A percentile compares a stretch with the other conserved stretches of the same genome.
These are phyloP conservation scores for Pempheris klunzingeri DNA, from an alignment of 2,797 vertebrate species.

Conservation along the genomic window DNA sequence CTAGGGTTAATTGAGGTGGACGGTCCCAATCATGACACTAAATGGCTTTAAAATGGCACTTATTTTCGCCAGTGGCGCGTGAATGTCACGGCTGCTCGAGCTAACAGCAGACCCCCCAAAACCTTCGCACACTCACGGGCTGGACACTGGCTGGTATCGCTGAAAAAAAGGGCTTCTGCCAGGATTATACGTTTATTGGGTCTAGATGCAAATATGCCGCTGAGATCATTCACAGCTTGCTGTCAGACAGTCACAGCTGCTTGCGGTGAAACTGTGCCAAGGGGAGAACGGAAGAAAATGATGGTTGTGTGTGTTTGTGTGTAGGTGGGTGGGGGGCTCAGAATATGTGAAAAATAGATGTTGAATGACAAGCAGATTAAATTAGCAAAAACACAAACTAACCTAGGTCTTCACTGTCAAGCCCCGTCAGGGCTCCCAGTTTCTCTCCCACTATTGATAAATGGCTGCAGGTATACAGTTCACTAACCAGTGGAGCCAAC, in stretches of 20 bases:
- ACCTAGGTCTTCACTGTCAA: not conserved
- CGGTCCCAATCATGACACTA: slow-evolving; percentile 65
- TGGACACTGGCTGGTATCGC: slow-evolving; percentile 8
- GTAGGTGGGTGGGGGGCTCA: not conserved
- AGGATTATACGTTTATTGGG: slow-evolving; percentile 60
- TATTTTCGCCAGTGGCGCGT: slow-evolving; percentile 66
- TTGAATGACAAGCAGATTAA: not conserved
- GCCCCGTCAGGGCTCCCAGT: not conserved
- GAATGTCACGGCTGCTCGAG: slow-evolving; percentile 69
- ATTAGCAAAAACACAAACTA: not conserved
- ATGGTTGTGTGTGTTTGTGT: slow-evolving; percentile 15
- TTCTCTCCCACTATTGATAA: slow-evolving; percentile 17
- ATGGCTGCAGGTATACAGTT: not conserved
- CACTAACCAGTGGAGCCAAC: not conserved
- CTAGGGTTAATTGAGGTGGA: slow-evolving; percentile 70
- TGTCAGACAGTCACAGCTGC: slow-evolving; percentile 67
- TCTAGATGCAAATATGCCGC: slow-evolving; percentile 62
- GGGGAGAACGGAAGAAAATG: slow-evolving; percentile 3
- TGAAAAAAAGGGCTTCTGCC: slow-evolving; percentile 29
- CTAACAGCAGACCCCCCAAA: not conserved
- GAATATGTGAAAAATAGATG: slow-evolving; percentile 14
- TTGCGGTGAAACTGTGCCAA: slow-evolving; percentile 30
- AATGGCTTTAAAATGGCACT: slow-evolving; percentile 70
- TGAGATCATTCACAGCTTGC: slow-evolving; percentile 70
- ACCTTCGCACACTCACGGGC: not conserved